These are phyloP conservation scores for Aphyosemion australe DNA, from an alignment of 2,113 vertebrate genomes.

Conservation along the genomic window DNA sequence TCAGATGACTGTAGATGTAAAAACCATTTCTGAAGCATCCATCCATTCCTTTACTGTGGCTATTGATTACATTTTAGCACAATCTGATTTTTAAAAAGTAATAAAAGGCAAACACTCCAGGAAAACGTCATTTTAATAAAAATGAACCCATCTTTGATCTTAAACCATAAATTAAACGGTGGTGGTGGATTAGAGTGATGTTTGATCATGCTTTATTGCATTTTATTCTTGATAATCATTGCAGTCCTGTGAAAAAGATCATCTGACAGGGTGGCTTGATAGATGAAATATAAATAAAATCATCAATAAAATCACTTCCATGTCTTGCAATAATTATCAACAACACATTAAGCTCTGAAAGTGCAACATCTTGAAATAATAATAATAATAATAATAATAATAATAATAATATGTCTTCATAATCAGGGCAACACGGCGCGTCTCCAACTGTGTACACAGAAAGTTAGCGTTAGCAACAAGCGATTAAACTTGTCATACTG, in stretches of 20 bases:
- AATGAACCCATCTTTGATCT: no score
- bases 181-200: no score
- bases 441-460: conserved; percentile 21
- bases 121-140: no score
- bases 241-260: not conserved
- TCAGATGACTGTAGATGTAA: no score
- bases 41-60: no score
- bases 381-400: conserved; percentile 19
- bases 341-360: conserved; percentile 7
- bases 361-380: conserved; percentile 31
- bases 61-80: no score
- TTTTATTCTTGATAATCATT: conserved; percentile 3
- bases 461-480: conserved; percentile 43
- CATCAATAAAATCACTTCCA: conserved; percentile 15
- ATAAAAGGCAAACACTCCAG: no score
- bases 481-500: conserved; percentile 58
- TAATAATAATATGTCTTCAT: conserved; percentile 22
- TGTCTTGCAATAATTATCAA: conserved; percentile 26
- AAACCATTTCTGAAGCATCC: no score
- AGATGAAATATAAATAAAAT: conserved; percentile 25
- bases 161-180: no score
- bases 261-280: conserved; percentile 10
- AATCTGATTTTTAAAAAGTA: no score
- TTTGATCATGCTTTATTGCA: not conserved
- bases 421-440: conserved; percentile 16